These are phyloP conservation scores for Numenius phaeopus DNA, from an alignment of 2,797 vertebrate genomes.

Conservation along the genomic window DNA sequence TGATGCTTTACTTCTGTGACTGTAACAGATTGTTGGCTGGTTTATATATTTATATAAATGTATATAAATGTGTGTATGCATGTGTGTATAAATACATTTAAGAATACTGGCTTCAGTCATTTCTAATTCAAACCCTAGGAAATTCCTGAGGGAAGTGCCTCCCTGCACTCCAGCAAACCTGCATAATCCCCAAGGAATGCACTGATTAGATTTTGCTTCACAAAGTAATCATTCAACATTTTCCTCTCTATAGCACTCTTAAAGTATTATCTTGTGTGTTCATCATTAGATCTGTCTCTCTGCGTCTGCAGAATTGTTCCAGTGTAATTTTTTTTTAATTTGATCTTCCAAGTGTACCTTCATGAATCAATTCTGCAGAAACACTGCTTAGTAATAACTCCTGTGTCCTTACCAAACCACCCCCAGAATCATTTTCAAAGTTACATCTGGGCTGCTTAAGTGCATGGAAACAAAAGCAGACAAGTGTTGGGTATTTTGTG, in stretches of 20 bases:
- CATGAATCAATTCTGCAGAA: neutral
- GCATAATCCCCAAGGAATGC: neutral
- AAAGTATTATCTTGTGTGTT: conserved; percentile 26
- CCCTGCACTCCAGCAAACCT: neutral
- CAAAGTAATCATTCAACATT: conserved; percentile 10
- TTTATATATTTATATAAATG: neutral
- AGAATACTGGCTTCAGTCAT: neutral
- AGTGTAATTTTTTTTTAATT: neutral
- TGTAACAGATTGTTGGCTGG: neutral
- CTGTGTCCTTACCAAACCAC: neutral
- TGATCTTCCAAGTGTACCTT: conserved; percentile 57
- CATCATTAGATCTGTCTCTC: conserved; percentile 18
- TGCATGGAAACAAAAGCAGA: neutral
- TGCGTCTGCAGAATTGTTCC: conserved; percentile 16
- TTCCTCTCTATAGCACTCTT: conserved; percentile 33
- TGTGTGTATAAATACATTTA: neutral
- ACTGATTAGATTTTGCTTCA: neutral
- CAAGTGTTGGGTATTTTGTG: neutral
- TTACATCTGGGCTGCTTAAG: neutral
- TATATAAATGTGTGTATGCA: neutral
- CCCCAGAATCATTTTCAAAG: neutral
- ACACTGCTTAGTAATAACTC: neutral
- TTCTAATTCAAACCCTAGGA: neutral
- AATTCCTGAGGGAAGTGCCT: neutral
- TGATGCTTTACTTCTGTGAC: neutral